Conservation (phyloP, 2,113 vertebrate species). For the Oceanites oceanicus region DNA sequence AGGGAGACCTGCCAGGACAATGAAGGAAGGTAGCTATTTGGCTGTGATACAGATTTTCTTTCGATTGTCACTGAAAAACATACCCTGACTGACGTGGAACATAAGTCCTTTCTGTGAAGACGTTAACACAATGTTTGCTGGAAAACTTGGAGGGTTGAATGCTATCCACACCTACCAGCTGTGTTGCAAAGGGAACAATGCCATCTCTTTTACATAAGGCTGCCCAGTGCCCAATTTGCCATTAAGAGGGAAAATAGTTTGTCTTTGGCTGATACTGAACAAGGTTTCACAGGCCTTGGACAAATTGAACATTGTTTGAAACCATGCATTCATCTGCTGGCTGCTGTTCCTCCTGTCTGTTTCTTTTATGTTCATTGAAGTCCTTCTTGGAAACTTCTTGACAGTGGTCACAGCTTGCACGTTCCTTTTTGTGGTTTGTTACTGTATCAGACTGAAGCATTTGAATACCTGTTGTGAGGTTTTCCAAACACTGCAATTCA, state of each 20-base stretch:
- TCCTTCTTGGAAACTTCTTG: not conserved
- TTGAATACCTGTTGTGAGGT: not conserved
- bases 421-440: not conserved
- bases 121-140: not conserved
- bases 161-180: conserved; percentile 65
- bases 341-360: not conserved
- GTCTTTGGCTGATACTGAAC: conserved; percentile 18
- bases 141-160: conserved; percentile 36
- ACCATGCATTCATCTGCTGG: not conserved
- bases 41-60: not conserved
- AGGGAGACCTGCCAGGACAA: conserved; percentile 20
- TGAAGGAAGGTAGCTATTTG: conserved; percentile 2
- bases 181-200: not conserved
- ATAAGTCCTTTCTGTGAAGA: not conserved
- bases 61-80: not conserved
- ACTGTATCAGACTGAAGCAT: not conserved
- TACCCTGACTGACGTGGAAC: not conserved
- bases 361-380: not conserved
- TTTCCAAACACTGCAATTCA: not conserved
- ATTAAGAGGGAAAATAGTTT: conserved; percentile 9
- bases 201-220: conserved; percentile 43
- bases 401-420: not conserved
- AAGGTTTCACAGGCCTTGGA: conserved; percentile 21
- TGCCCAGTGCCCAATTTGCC: conserved; percentile 6
- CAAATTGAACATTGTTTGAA: conserved; percentile 47